phyloP scores from a whole-genome alignment of 2,113 vertebrate species.

The Indicator maculatus region DNA sequence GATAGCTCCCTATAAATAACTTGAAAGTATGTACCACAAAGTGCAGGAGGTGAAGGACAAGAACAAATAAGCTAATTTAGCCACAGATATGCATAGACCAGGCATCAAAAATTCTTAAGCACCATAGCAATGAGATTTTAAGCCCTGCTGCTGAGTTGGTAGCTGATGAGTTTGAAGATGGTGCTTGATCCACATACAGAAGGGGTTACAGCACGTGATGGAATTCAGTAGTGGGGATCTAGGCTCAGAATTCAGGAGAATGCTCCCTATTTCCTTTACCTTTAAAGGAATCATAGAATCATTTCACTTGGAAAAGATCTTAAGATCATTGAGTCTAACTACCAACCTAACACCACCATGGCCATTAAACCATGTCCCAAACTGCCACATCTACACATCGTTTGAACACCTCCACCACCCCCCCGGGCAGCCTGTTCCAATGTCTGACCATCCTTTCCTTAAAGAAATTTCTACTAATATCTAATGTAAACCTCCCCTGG shows the following conservation, averaged over 20 bases:
- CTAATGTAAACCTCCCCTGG: too few species aligned
- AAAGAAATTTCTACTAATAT: too few species aligned
- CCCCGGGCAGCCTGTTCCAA: too few species aligned
- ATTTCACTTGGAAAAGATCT: too few species aligned
- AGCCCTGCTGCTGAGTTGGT: neutral
- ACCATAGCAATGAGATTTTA: neutral
- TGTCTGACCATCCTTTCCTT: too few species aligned
- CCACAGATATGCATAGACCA: neutral
- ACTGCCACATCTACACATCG: too few species aligned
- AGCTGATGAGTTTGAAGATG: neutral
- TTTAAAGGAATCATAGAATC: neutral
- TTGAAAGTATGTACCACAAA: neutral
- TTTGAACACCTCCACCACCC: too few species aligned
- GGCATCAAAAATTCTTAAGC: conserved; percentile 16
- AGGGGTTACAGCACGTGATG: neutral
- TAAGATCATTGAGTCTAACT: too few species aligned
- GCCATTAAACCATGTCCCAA: too few species aligned
- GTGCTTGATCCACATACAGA: neutral
- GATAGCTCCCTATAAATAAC: conserved; percentile 59
- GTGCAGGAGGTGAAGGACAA: conserved; percentile 29
- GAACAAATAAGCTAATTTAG: neutral
- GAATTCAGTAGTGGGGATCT: neutral
- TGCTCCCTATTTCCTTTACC: neutral
- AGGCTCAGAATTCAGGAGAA: neutral
- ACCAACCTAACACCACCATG: too few species aligned